Base-by-base conservation (phyloP, 2,797 vertebrate genomes). In the Eremophila alpestris region DNA sequence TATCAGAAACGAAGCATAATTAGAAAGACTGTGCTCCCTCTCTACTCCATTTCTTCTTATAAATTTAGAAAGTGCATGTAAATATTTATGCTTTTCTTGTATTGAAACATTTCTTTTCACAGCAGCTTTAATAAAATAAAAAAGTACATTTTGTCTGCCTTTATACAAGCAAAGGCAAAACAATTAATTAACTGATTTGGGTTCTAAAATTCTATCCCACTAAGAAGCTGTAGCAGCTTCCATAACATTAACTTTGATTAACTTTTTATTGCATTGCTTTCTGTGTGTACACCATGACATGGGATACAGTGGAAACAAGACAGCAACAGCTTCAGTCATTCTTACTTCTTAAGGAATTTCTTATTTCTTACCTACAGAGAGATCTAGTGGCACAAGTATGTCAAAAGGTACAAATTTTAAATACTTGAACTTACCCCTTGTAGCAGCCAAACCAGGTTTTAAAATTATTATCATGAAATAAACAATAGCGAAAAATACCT, bases 401-500 rank as follows among this genome's bases (percentile, higher is more conserved):
- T 21, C 43, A 64, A 71, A 81, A 19, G 27, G 8, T 14, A 32
- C 23, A 5, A 56, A 29, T 85, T 38, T 62, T 2, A 75, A 90
- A 80, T n/a, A 71, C 41, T 62, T 75, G 38, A 63, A 81, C 32
- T 71, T 60, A 68, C 1, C 5, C 24, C 26, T 70, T 74, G 24
- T 36, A 68, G 51, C 36, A 84, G 21, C 3, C 20, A 36, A 55
- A 79, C 3, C 10, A 40, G 11, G 9, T 38, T 70, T 67, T 77
- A 12, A 7, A 56, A 20, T 32, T 67, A 59, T 29, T 49, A 60
- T 24, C 34, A 71, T 22, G 41, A 76, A 56, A 68, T 41, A 83
- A 89, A 67, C 21, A 86, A 55, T 9, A 65, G 40, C 38, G 67
- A 94, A 29, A 97, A 98, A 97, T 97, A 99, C 99, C 98, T 94